These are phyloP conservation scores for Ictalurus punctatus DNA, from an alignment of 2,113 vertebrate genomes.

Conservation along the genomic window DNA sequence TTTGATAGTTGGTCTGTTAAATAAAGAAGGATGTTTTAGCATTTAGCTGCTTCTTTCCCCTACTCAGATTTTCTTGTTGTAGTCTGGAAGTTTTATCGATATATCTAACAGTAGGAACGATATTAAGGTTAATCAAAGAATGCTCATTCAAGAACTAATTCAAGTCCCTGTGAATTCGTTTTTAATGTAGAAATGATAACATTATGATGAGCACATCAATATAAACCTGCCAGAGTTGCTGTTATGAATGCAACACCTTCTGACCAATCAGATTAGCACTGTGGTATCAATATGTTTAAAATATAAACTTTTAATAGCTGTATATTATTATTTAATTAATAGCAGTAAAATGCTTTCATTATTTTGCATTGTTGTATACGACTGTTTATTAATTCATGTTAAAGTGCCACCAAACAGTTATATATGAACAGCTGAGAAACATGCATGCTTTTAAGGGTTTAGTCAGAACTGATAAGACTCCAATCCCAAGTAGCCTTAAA, in stretches of 20 bases:
- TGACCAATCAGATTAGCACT: neutral
- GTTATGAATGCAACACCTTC: neutral
- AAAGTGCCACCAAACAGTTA: neutral
- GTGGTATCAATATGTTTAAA: neutral
- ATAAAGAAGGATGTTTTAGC: neutral
- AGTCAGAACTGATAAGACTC: conserved; percentile 22
- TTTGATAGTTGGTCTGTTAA: neutral
- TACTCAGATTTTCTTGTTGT: neutral
- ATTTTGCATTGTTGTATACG: neutral
- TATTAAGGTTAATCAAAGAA: neutral
- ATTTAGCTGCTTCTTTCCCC: neutral
- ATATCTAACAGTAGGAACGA: neutral
- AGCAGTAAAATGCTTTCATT: neutral
- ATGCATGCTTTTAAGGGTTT: conserved; percentile 3
- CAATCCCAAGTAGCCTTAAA: conserved; percentile 23
- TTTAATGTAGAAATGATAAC: neutral
- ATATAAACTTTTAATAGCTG: neutral
- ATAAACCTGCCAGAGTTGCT: neutral
- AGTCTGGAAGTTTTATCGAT: neutral
- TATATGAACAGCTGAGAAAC: neutral
- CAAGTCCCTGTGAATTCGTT: neutral
- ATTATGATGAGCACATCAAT: neutral
- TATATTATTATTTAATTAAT: neutral
- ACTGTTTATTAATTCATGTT: neutral
- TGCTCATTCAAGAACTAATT: too few relatives aligned